These are phyloP conservation scores for Drosophila nasuta DNA, from an alignment of 1,140 invertebrate genomes.

Conservation along the genomic window DNA sequence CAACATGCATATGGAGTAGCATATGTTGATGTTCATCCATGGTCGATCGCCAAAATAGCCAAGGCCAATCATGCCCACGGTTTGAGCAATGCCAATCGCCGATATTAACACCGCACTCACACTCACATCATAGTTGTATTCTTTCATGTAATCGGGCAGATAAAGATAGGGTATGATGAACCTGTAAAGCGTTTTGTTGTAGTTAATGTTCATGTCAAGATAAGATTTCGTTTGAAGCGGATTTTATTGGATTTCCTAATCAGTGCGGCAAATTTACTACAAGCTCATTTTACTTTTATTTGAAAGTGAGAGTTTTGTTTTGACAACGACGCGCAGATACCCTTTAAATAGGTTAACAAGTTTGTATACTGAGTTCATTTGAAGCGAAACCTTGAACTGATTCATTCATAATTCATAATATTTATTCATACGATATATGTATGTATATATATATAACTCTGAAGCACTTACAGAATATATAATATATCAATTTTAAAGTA, in stretches of 20 bases:
- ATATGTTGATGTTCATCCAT: constrained; percentile 93
- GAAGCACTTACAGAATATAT: no score
- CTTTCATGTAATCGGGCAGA: constrained; percentile 90
- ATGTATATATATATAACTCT: no score
- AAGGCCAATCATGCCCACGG: constrained; percentile 94
- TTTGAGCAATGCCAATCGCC: constrained; percentile 93
- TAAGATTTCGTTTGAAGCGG: constrained; percentile 1
- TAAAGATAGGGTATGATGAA: constrained; percentile 97
- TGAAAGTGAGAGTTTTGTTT: background rate
- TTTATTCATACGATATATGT: no score
- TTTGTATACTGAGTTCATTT: no score
- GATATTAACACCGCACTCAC: constrained; percentile 91
- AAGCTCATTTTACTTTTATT: constrained; percentile 2
- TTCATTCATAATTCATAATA: no score
- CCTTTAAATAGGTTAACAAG: background rate
- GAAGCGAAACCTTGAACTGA: no score
- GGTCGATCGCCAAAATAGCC: constrained; percentile 95
- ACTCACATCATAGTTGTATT: constrained; percentile 88
- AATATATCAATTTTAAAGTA: no score
- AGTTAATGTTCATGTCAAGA: constrained; percentile 15
- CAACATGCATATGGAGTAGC: constrained; percentile 91
- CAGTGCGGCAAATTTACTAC: background rate
- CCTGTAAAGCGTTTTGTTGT: constrained; percentile 53
- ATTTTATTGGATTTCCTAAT: constrained; percentile 6
- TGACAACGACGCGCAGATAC: background rate